Percentiles rank a stretch among this genome's conserved stretches.
Evolutionary conservation across 2,888 invertebrate species (phyloP).

Genomic region (Melanotus villosus): DNA sequence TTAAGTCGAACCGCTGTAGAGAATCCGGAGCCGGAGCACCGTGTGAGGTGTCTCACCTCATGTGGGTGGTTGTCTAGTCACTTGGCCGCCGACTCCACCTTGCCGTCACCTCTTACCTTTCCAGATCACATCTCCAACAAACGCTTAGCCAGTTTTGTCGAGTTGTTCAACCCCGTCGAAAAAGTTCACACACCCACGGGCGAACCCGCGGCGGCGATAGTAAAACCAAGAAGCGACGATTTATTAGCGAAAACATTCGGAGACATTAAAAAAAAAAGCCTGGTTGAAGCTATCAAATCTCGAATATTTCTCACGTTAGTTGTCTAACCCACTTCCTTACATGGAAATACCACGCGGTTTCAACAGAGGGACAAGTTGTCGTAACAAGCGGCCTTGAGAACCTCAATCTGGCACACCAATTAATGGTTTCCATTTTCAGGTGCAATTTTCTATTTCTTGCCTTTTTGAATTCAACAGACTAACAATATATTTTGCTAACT

Average conservation of each 20-base stretch:
- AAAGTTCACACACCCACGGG: slow-evolving; percentile 35
- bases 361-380: slow-evolving; percentile 18
- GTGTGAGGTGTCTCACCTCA: slow-evolving; percentile 48
- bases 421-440: slow-evolving; percentile 10
- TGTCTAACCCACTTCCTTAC: slow-evolving; percentile 28
- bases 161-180: slow-evolving; percentile 37
- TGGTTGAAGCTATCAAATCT: background rate
- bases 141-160: slow-evolving; percentile 38
- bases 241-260: slow-evolving; percentile 4
- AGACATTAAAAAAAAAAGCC: background rate
- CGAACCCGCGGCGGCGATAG: background rate
- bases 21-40: slow-evolving; percentile 33
- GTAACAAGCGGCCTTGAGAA: slow-evolving; percentile 16
- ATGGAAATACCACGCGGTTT: slow-evolving; percentile 22
- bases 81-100: slow-evolving; percentile 46
- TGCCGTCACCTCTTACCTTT: slow-evolving; percentile 46
- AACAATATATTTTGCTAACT: background rate
- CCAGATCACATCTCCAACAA: slow-evolving; percentile 36
- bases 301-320: slow-evolving; percentile 28
- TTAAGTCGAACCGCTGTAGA: too few species aligned
- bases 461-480: background rate
- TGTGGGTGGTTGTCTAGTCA: slow-evolving; percentile 48
- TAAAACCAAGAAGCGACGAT: slow-evolving; percentile 14
- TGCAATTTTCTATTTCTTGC: slow-evolving; percentile 1
- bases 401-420: slow-evolving; percentile 13